Evolutionary conservation across 2,113 vertebrate genomes (phyloP).

Genomic region (Equus przewalskii): DNA sequence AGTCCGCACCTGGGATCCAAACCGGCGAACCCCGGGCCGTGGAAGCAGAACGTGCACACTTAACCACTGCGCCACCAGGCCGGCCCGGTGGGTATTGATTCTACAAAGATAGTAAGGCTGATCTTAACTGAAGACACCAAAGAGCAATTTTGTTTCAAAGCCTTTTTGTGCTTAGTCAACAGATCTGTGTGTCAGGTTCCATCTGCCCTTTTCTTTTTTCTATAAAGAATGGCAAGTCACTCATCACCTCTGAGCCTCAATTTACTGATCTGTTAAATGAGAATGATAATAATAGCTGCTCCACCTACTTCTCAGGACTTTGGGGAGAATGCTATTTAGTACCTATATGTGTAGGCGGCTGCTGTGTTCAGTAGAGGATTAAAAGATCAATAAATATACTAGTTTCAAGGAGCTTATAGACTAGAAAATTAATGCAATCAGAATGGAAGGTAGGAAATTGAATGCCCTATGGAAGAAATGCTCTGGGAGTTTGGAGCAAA

Average conservation of each 20-base stretch:
- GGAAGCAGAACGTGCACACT: too few species aligned
- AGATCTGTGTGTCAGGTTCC: not conserved
- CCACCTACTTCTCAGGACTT: not conserved
- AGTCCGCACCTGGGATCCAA: too few species aligned
- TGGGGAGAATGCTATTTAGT: not conserved
- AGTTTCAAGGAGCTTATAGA: not conserved
- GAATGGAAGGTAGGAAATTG: not conserved
- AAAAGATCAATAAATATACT: not conserved
- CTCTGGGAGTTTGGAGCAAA: not conserved
- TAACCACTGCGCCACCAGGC: too few species aligned
- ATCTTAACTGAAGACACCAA: not conserved
- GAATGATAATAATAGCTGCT: not conserved
- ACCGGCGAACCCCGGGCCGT: too few species aligned
- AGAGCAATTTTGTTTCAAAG: not conserved
- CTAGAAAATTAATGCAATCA: not conserved
- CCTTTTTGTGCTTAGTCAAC: not conserved
- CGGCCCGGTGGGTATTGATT: not conserved
- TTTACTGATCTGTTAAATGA: not conserved
- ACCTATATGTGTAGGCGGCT: not conserved
- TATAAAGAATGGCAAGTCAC: not conserved
- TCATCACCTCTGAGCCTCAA: not conserved
- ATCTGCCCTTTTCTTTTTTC: not conserved
- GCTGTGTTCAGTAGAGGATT: not conserved
- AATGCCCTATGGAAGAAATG: not conserved
- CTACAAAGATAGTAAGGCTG: not conserved